Evolutionary conservation across 2,888 invertebrate species (phyloP).

Genomic region (Pseudococcus viburni): DNA sequence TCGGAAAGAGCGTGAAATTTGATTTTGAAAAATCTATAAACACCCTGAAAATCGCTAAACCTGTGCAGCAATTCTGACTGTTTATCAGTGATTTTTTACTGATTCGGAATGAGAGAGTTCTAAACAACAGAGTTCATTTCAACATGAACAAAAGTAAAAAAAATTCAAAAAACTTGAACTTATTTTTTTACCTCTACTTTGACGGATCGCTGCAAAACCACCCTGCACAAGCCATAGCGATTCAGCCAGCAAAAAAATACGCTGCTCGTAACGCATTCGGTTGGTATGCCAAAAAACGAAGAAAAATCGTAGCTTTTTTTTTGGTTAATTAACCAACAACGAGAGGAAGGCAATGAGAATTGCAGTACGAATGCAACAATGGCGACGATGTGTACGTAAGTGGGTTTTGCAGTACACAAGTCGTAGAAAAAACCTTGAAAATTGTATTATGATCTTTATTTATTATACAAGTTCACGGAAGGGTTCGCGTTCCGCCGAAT

Average conservation of each 20-base stretch:
- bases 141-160: too few species aligned
- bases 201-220: too few species aligned
- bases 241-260: background rate
- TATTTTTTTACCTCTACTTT: too few species aligned
- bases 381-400: background rate
- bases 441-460: background rate
- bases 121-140: too few species aligned
- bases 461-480: slow-evolving; percentile 49
- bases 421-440: slow-evolving; percentile 7
- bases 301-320: background rate
- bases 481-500: slow-evolving; percentile 1
- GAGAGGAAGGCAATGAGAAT: background rate
- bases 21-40: too few species aligned
- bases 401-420: background rate
- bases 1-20: too few species aligned
- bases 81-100: too few species aligned
- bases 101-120: too few species aligned
- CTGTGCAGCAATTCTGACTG: too few species aligned
- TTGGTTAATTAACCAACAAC: background rate
- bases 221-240: too few species aligned
- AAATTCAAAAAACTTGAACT: too few species aligned
- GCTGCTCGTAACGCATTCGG: background rate
- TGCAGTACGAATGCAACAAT: slow-evolving; percentile 10
- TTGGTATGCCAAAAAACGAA: background rate
- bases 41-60: too few species aligned